Percentiles rank a stretch among this genome's conserved stretches.
Evolutionary conservation across 2,797 vertebrate genomes (phyloP).

Genomic region (Notolepis coatsorum): DNA sequence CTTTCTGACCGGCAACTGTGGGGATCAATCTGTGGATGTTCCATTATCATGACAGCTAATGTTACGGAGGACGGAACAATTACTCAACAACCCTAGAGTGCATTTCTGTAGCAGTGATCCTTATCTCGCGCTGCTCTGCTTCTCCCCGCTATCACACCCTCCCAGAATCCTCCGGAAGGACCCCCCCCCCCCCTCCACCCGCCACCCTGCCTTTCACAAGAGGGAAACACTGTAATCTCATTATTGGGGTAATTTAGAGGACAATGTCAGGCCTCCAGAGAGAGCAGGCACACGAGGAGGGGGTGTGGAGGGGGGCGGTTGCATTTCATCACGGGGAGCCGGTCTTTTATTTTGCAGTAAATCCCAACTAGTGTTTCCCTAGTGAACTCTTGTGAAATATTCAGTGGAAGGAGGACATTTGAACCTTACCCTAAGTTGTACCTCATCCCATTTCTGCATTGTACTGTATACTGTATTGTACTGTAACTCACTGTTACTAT

Average conservation of each 20-base stretch:
- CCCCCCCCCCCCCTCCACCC: slow-evolving; percentile 22
- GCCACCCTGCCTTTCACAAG: slow-evolving; percentile 62
- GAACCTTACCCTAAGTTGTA: too few species aligned
- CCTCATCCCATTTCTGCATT: too few species aligned
- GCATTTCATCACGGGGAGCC: too few species aligned
- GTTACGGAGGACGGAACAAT: slow-evolving; percentile 83
- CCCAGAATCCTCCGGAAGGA: slow-evolving; percentile 63
- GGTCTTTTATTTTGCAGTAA: not conserved
- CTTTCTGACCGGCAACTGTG: slow-evolving; percentile 60
- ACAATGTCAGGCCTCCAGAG: slow-evolving; percentile 77
- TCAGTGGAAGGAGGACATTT: too few species aligned
- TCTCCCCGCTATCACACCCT: slow-evolving; percentile 79
- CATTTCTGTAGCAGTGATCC: slow-evolving; percentile 79
- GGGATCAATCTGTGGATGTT: slow-evolving; percentile 79
- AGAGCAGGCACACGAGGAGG: slow-evolving; percentile 31
- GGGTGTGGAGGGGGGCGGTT: too few species aligned
- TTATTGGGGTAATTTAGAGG: slow-evolving; percentile 86
- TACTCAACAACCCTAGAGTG: slow-evolving; percentile 78
- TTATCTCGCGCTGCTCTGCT: slow-evolving; percentile 79
- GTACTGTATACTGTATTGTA: too few species aligned
- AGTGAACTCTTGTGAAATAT: too few species aligned
- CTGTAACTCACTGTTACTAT: too few species aligned
- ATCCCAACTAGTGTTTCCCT: not conserved
- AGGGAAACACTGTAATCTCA: slow-evolving; percentile 83
- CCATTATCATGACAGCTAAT: slow-evolving; percentile 82